Conservation (phyloP, 1,140 invertebrate species). For the Drosophila quadrilineata region DNA sequence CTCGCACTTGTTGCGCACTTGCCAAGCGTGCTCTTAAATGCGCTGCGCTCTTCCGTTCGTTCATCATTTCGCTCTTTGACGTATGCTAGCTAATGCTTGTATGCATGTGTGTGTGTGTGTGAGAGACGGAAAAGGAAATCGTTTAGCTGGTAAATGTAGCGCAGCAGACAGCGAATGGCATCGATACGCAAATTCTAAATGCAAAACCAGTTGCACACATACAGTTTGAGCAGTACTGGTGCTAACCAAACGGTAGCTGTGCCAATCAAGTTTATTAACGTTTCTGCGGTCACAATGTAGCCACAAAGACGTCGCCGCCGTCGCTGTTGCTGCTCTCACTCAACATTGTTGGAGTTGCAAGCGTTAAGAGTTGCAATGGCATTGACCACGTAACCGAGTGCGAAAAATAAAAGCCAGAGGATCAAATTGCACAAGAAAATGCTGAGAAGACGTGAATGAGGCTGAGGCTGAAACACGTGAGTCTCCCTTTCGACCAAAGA, state of each 20-base stretch:
- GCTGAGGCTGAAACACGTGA: conserved; percentile 65
- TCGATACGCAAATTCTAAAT: conserved; percentile 37
- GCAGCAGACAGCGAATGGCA: no score
- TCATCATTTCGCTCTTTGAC: neutral
- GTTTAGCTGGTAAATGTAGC: conserved; percentile 34
- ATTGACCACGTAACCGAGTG: conserved; percentile 79
- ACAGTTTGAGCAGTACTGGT: conserved; percentile 27
- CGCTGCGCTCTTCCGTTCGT: conserved; percentile 9
- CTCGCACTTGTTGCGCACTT: conserved; percentile 45
- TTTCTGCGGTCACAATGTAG: conserved; percentile 28
- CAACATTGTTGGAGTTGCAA: conserved; percentile 6
- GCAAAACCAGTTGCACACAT: conserved; percentile 42
- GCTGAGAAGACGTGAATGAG: conserved; percentile 55
- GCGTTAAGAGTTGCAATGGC: conserved; percentile 42
- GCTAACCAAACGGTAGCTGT: conserved; percentile 30
- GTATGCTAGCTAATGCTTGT: neutral
- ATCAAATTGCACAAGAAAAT: conserved; percentile 44
- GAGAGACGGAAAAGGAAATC: conserved; percentile 66
- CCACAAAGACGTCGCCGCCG: conserved; percentile 45
- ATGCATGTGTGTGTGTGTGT: neutral
- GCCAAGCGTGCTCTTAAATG: conserved; percentile 48
- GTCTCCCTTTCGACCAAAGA: conserved; percentile 17
- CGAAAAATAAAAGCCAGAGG: conserved; percentile 67
- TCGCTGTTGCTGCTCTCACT: no score
- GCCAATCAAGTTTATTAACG: conserved; percentile 31